Base-by-base conservation (phyloP, 92 coral and sea anemone species). In the Parazoanthus darwini region DNA sequence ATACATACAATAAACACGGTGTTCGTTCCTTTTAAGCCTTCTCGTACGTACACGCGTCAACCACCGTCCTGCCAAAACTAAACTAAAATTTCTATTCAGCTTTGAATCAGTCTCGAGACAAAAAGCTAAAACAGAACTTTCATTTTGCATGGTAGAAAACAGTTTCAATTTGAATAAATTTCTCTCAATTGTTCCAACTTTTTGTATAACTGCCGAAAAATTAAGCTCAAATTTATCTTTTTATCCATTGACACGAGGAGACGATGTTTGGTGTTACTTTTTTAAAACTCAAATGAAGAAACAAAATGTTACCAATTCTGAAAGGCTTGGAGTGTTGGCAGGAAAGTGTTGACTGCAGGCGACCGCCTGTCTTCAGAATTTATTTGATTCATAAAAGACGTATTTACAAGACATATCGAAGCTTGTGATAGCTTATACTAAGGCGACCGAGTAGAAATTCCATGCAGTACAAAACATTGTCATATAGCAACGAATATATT, bases 351-450 rank as follows among this genome's bases (percentile, higher is more conserved):
- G 85, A 18, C 36, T 35, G 3, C 2, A 20, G 63, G 3, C 33
- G 33, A 77, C 26, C 0, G 59, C 16, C 63, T 3, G 22, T 1
- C 38, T 71, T 70, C 58, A 44, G 43, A 84, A 82, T 36, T 70
- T 44, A 46, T 15, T 70, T 3, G 37, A n/a, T 42, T 84, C 46
- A 6, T 43, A 72, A 48, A 73, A 70, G 66, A 26, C 25, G 44
- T 84, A 72, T 84, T 84, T 44, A 84, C 79, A 84, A 42, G 35
- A 3, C 71, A 38, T 38, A 75, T 23, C 79, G 46, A 14, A 75
- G 22, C 39, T n/a, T 16, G 26, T 15, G 25, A 22, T 38, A 8
- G n/a, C 43, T 16, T 14, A 36, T 54, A 54, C 59, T 54, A 11
- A 22, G 44, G 33, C 35, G 23, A 35, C 23, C 50, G 73, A 58